phyloP scores from a whole-genome alignment of 1,140 invertebrate species.

The Danaus plexippus region DNA sequence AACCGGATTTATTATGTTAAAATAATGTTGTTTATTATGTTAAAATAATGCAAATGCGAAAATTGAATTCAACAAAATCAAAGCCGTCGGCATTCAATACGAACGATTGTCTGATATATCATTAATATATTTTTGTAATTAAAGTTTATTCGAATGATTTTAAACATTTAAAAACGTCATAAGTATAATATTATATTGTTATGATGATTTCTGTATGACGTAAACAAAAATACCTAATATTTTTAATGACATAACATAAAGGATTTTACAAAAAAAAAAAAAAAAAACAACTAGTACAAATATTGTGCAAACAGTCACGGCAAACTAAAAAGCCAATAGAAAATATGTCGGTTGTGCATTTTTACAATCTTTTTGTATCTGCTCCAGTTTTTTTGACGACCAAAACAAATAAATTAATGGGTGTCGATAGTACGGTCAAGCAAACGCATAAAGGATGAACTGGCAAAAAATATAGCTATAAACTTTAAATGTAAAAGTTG shows the following conservation, averaged over 20 bases:
- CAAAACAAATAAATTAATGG: conserved; percentile 20
- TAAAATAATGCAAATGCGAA: conserved; percentile 34
- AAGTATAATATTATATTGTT: too few species aligned
- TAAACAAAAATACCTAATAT: too few species aligned
- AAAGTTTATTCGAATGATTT: too few species aligned
- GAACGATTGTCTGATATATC: too few species aligned
- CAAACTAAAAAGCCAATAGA: conserved; percentile 7
- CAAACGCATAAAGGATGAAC: too few species aligned
- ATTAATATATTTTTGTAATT: too few species aligned
- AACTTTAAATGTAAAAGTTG: too few species aligned
- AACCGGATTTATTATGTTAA: conserved; percentile 33
- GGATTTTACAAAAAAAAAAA: not conserved
- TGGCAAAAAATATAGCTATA: too few species aligned
- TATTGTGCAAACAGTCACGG: not conserved
- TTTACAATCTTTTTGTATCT: conserved; percentile 15
- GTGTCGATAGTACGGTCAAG: conserved; percentile 7
- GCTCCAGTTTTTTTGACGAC: conserved; percentile 19
- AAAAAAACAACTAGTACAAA: not conserved
- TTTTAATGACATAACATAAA: too few species aligned
- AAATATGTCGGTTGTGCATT: conserved; percentile 5
- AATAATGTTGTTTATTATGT: conserved; percentile 39
- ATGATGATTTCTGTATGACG: too few species aligned
- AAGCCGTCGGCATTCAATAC: conserved; percentile 10
- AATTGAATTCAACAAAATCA: conserved; percentile 25
- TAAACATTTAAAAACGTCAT: too few species aligned